Evolutionary conservation across 2,113 vertebrate species (phyloP).

Genomic region (Tringa solitaria): DNA sequence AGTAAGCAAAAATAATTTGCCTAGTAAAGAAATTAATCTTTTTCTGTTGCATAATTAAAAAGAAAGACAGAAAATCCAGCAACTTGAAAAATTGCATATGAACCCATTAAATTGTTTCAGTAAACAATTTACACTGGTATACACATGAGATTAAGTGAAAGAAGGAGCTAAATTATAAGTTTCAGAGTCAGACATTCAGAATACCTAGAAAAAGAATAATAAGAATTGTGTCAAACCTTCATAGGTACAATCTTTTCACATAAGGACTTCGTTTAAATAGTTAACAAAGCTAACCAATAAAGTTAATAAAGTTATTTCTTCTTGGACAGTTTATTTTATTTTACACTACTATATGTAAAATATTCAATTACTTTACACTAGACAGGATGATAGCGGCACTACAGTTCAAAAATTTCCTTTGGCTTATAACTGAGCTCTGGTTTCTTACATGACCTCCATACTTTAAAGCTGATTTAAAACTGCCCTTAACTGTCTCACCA

Average conservation of each 20-base stretch:
- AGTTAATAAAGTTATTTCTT: not conserved
- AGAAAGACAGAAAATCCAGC: not conserved
- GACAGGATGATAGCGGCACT: fast-evolving
- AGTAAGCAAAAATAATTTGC: not conserved
- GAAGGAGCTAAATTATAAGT: not conserved
- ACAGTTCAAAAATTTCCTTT: not conserved
- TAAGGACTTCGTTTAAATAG: not conserved
- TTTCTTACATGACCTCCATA: not conserved
- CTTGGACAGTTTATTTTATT: not conserved
- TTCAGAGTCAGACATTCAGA: not conserved
- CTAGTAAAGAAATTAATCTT: not conserved
- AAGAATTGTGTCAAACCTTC: not conserved
- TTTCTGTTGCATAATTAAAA: not conserved
- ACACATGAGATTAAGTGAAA: not conserved
- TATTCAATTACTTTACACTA: not conserved
- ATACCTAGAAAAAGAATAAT: not conserved
- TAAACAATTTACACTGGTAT: not conserved
- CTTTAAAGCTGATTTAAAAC: not conserved
- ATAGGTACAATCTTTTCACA: not conserved
- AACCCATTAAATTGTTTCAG: not conserved
- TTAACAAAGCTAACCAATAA: not conserved
- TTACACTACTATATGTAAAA: not conserved
- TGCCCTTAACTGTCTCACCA: not conserved
- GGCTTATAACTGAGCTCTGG: not conserved
- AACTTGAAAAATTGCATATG: not conserved